These are phyloP conservation scores for Spongilla lacustris DNA, from an alignment of 37 sponge, comb jelly and placozoan genomes.

Conservation along the genomic window DNA sequence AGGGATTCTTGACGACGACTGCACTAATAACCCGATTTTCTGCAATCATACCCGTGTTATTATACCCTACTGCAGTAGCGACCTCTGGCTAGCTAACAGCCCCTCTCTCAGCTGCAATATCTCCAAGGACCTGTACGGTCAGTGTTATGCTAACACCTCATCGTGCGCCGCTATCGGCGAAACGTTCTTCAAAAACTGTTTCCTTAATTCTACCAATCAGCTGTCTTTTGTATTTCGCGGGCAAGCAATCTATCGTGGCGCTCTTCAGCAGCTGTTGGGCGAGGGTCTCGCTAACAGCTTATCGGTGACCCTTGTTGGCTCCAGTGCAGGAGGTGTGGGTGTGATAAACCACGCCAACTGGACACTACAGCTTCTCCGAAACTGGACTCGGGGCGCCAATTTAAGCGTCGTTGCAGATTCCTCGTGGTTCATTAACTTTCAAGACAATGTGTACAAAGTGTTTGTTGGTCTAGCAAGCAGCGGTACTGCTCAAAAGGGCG, in stretches of 20 bases:
- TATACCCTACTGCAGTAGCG: conserved; percentile 72
- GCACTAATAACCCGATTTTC: conserved; percentile 21
- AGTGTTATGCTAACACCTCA: no score
- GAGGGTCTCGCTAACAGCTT: no score
- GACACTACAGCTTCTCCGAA: conserved; percentile 20
- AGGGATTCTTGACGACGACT: conserved; percentile 20
- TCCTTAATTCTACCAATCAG: no score
- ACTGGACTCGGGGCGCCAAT: not conserved
- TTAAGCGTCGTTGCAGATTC: conserved; percentile 71
- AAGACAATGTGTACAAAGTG: conserved; percentile 9
- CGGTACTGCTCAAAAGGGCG: not conserved
- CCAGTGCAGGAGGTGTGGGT: conserved; percentile 91
- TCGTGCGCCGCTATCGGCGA: no score
- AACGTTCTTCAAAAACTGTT: no score
- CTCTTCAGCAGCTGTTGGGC: no score
- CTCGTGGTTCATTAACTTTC: conserved; percentile 90
- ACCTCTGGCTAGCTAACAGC: conserved; percentile 51
- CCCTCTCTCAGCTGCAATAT: no score
- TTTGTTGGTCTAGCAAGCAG: not conserved
- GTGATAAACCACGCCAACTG: conserved; percentile 70
- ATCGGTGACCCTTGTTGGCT: conserved; percentile 6
- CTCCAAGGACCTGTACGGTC: no score
- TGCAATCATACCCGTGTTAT: conserved; percentile 48
- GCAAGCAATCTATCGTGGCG: no score
- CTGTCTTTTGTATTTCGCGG: no score